Evolutionary conservation across 2,113 vertebrate genomes (phyloP), one percentile per base, ranked within the genome.

Genomic region (Mastomys natalensis): DNA sequence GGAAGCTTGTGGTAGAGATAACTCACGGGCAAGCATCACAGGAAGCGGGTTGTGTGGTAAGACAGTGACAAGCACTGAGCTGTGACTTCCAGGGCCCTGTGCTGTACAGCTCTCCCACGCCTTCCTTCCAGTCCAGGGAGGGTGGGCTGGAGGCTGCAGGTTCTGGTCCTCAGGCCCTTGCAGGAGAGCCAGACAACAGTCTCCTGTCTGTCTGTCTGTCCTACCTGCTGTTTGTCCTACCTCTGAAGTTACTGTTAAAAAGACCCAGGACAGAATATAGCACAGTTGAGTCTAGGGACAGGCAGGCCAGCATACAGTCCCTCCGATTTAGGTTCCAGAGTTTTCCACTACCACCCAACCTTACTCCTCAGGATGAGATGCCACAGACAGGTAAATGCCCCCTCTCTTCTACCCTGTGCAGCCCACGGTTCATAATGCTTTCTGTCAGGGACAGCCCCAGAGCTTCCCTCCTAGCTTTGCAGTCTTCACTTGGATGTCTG

Each of bases 1-100:
- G 96, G 95, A 97, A 95, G 62, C 82, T 85, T 80, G 53, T 9
- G 45, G 91, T 78, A 21, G 78, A 96, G 92, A 96, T 89, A 97
- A 92, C 74, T 62, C 81, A 22, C 26, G 26, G 64, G 84, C 93
- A 78, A 96, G 68, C 70, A 87, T 94, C 85, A 92, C 3, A 97
- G 96, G 96, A 97, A 97, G 96, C 96, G 95, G 97, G 90, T 95
- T 96, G 90, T 97, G 97, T 95, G 97, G 97, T 93, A 15, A 92
- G 80, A 91, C 89, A 62, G 53, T 24, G 87, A 5, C 31, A 84
- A 74, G 85, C 55, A 1, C 80, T 93, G 81, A 95, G 76, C 86
- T 37, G 12, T 90, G 91, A 94, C 68, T 15, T 82, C 78, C 85
- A 68, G 64, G 19, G 3, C n/a, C 37, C 55, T 40, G 58, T 73